A percentile compares a stretch with the other conserved stretches of the same genome.
Evolutionary conservation across 2,797 vertebrate species (phyloP).

Genomic region (Rhinatrema bivittatum): DNA sequence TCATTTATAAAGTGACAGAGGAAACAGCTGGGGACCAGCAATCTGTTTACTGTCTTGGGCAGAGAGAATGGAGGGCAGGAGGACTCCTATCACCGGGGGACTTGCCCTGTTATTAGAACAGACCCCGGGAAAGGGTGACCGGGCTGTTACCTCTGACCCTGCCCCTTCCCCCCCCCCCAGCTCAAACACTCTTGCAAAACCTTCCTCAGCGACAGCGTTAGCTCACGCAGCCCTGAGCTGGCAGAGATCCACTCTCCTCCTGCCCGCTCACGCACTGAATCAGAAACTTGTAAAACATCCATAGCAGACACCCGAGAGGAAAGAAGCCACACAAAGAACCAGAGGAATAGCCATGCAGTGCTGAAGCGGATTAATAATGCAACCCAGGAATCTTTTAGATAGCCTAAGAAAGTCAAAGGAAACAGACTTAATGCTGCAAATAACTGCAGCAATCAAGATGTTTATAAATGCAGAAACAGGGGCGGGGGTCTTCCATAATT

Average conservation of each 20-base stretch:
- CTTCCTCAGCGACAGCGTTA: conserved; percentile 10
- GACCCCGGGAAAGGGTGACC: conserved; percentile 45
- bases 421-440: no score
- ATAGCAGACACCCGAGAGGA: no score
- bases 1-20: conserved; percentile 66
- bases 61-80: conserved; percentile 13
- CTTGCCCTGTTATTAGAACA: conserved; percentile 63
- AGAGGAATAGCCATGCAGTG: no score
- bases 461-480: no score
- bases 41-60: conserved; percentile 33
- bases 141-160: conserved; percentile 50
- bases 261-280: neutral
- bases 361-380: no score
- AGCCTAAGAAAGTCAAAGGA: no score
- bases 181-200: conserved; percentile 14
- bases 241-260: conserved; percentile 36
- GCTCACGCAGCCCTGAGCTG: conserved; percentile 35
- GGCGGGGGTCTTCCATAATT: no score
- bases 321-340: no score
- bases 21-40: conserved; percentile 59
- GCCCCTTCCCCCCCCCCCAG: conserved; percentile 34
- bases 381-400: no score
- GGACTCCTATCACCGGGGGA: conserved; percentile 43
- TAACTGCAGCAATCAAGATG: no score
- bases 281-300: neutral